Evolutionary conservation across 2,113 vertebrate species (phyloP).

Genomic region (Pelvicachromis taeniatus): DNA sequence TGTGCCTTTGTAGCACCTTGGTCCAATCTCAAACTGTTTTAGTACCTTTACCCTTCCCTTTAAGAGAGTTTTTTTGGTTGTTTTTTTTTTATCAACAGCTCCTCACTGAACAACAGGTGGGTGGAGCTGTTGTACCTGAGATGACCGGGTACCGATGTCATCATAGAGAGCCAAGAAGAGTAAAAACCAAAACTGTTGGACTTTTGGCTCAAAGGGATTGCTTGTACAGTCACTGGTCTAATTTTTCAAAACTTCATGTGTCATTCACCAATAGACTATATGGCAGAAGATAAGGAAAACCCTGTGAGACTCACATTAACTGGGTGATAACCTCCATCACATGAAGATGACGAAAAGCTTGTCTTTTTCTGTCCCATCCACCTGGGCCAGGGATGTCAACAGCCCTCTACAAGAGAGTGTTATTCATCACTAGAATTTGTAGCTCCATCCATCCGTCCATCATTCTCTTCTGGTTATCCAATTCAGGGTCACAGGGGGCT

Average conservation of each 20-base stretch:
- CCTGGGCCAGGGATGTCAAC: too few relatives aligned
- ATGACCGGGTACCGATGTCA: background rate
- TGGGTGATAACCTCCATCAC: too few relatives aligned
- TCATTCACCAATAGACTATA: background rate
- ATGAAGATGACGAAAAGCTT: too few relatives aligned
- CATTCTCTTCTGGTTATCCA: too few relatives aligned
- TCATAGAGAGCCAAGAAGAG: background rate
- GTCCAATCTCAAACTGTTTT: background rate
- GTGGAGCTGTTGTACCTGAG: background rate
- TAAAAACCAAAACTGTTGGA: background rate
- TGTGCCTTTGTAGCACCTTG: background rate
- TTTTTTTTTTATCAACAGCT: background rate
- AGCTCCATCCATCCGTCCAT: too few relatives aligned
- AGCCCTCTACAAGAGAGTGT: too few relatives aligned
- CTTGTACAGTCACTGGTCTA: background rate
- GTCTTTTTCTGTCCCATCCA: too few relatives aligned
- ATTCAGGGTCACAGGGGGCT: accelerated
- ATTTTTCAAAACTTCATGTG: background rate
- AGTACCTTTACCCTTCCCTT: background rate
- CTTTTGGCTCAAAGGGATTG: background rate
- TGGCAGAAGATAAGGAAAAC: background rate
- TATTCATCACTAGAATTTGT: too few relatives aligned
- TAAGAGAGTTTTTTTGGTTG: background rate
- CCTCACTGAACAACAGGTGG: background rate
- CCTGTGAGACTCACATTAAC: too few relatives aligned